Evolutionary conservation across 2,113 vertebrate species (phyloP), one percentile per base, ranked within the genome.

Genomic region (Aspidoscelis tigris): DNA sequence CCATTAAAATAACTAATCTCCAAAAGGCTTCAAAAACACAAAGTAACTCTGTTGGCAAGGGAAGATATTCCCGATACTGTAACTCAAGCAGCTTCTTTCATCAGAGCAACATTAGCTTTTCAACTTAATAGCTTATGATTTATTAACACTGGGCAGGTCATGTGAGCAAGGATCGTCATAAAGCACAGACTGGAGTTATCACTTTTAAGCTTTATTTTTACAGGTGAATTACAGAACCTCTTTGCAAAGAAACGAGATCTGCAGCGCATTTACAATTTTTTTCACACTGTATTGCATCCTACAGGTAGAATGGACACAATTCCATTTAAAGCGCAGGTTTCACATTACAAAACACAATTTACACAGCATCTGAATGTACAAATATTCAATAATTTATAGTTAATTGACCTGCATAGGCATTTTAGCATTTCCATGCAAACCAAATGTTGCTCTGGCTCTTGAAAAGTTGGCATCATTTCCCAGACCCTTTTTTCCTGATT

Each of bases 161-260:
- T 87, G 83, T 10, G 22, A 44, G 82, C 3, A 14, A 76, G 70
- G 6, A 83, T 14, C 20, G 74, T 16, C 47, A 83, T 69, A 69
- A 65, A 18, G 58, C 76, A 5, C 2, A 50, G 64, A 18, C 7
- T 81, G 7, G 82, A 9, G 61, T 11, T 1, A 0, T 64, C 74
- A 41, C 84, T 94, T 90, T 33, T 82, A 88, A 76, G 68, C 91
- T 96, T 96, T 95, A 94, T 96, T 96, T 84, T 90, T 58, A 82
- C 90, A 86, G 84, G 87, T 89, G 88, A 90, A 92, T 87, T 80
- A 90, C 68, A 88, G 0, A 88, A 76, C 72, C 78, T 90, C 81
- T 91, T 92, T 64, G 84, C 82, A 87, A 3, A 90, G 88, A 91
- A 84, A 81, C 82, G 90, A 86, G 74, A 93, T 90, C 73, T 86